These are phyloP conservation scores for Tokudaia tokunoshimensis DNA, from an alignment of 2,797 vertebrate species.

Conservation along the genomic window DNA sequence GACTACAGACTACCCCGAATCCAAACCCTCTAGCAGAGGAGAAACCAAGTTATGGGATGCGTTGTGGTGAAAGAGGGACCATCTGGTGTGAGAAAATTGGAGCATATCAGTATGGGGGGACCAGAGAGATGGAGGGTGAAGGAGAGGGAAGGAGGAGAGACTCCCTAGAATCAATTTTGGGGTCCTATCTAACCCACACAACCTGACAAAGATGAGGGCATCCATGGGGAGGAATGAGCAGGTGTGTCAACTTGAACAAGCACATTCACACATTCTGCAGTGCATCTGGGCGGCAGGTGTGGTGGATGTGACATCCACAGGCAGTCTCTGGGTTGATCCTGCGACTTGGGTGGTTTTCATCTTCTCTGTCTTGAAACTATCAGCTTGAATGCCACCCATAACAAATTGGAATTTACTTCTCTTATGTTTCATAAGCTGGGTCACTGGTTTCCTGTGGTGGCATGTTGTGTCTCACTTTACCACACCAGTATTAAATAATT, in stretches of 20 bases:
- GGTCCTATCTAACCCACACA: slow-evolving; percentile 9
- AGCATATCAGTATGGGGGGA: not conserved
- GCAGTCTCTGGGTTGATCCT: not conserved
- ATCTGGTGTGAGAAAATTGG: not conserved
- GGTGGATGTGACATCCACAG: not conserved
- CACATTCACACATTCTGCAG: not conserved
- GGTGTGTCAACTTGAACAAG: not conserved
- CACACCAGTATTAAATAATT: not conserved
- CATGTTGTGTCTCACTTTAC: not conserved
- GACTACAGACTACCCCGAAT: not conserved
- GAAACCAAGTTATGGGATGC: not conserved
- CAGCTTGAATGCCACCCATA: not conserved
- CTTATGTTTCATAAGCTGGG: not conserved
- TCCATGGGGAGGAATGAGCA: not conserved
- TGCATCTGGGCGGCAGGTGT: not conserved
- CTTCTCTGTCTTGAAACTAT: slow-evolving; percentile 35
- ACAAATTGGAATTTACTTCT: not conserved
- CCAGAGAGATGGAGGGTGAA: accelerated
- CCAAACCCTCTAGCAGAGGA: not conserved
- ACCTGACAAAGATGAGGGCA: not conserved
- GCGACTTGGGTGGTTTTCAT: not conserved
- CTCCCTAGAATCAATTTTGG: not conserved
- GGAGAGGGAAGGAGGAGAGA: accelerated
- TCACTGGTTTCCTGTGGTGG: not conserved
- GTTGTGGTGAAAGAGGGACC: not conserved